These are phyloP conservation scores for Danio rerio DNA, from an alignment of 2,113 vertebrate genomes.

Conservation along the genomic window GRCz12tu NC_133178.1:19313001-19313500, in stretches of 20 bases:
- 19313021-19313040: slow-evolving; percentile 16
- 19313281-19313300: not conserved
- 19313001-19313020: slow-evolving; percentile 20
- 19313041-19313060: slow-evolving; percentile 37
- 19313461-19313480: no score
- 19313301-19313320: not conserved
- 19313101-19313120: not conserved
- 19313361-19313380: not conserved
- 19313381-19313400: not conserved
- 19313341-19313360: not conserved
- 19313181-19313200: slow-evolving; percentile 23
- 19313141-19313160: not conserved
- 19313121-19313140: not conserved
- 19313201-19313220: slow-evolving; percentile 5
- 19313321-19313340: not conserved
- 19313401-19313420: not conserved
- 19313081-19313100: not conserved
- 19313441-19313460: not conserved
- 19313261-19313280: not conserved
- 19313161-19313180: not conserved
- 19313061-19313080: slow-evolving; percentile 52
- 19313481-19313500: no score
- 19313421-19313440: not conserved
- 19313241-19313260: not conserved
- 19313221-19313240: not conserved